Evolutionary conservation across 2,888 invertebrate genomes (phyloP), one percentile per base, ranked within the genome.

Genomic region (Chaetogeoica ovagalla): DNA sequence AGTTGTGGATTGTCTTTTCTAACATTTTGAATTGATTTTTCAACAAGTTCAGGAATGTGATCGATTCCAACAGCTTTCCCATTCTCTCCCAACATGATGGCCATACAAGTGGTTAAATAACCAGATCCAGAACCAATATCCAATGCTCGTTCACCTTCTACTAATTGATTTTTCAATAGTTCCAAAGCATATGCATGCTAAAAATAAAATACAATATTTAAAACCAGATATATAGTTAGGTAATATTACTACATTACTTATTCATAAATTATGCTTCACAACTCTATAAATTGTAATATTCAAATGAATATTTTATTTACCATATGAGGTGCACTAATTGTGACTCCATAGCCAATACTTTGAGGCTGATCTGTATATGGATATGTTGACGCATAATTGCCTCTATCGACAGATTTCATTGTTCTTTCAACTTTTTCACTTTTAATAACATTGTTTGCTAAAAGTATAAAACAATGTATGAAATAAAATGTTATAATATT

Each of bases 301-400:
- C 7, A 11, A 59, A 59, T 21, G 21, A 23, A 60, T 4, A 60
- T 60, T 23, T 11, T 13, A 13, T 13, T 19, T 87, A 95, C 95
- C 97, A 98, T 98, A 86, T 97, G 97, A 17, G 97, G 97, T 57
- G 97, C 97, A 87, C 95, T 95, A 82, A 98, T 97, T 0, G 97
- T 98, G 8, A 96, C 98, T 43, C 94, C 93, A 86, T 90, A 97
- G 69, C 98, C 98, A 85, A 99, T 98, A 72, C 93, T 90, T 86
- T 97, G 96, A 0, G 97, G 97, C 15, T 94, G 90, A 87, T 98
- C 97, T 86, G 92, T 90, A 84, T 97, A 97, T 0, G 97, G 93
- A 85, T 91, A 91, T 82, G 89, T 87, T 30, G 91, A 89, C 55
- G 91, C 91, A 86, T 94, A 98, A 84, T 93, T 89, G 83, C 91